Evolutionary conservation across 2,888 invertebrate species (phyloP), one percentile per base, ranked within the genome.

Genomic region (Amiota minor): DNA sequence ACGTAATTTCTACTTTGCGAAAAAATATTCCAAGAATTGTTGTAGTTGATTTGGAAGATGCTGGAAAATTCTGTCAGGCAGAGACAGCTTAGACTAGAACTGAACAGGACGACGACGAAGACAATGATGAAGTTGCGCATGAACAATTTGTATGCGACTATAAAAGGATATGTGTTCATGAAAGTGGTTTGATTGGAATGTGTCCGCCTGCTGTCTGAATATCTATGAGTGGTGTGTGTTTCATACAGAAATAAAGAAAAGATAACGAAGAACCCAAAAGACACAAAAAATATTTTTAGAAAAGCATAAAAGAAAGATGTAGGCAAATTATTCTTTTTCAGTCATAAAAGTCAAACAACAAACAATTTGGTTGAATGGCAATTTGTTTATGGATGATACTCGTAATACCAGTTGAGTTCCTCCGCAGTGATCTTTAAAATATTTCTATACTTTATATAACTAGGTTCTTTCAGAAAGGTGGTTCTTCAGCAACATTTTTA

Each of bases 21-120:
- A 86, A 83, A 83, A 86, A 83, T 86, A 86, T 83, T 86, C 85
- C 84, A 86, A 84, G 86, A 83, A 83, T 83, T 86, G 83, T 85
- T 86, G 83, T 85, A 86, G 83, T 83, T 83, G 83, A 83, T 83
- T 83, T 84, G 85, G 83, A 83, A 86, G 86, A 84, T 23, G 46
- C 50, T 50, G 67, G 62, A 23, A 12, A 59, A 62, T 59, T 35
- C 12, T 20, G 20, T 47, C 16, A 65, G 23, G 23, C 50, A 53
- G 23, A 18, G 53, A n/a, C 53, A 23, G 62, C 45, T 45, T 12
- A n/a, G 9, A 45, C n/a, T 45, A 62, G n/a, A 18, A 20, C 8
- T 4, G 67, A 16, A 9, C 23, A 23, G 12, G 67, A 23, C 1
- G 3, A 20, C 47, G 47, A 65, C 4, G n/a, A 56, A 65, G n/a